Percentiles rank a stretch among this genome's conserved stretches.
These are phyloP conservation scores for Acropora yongei DNA, from an alignment of 64 coral and sea anemone genomes.

Conservation along the genomic window DNA sequence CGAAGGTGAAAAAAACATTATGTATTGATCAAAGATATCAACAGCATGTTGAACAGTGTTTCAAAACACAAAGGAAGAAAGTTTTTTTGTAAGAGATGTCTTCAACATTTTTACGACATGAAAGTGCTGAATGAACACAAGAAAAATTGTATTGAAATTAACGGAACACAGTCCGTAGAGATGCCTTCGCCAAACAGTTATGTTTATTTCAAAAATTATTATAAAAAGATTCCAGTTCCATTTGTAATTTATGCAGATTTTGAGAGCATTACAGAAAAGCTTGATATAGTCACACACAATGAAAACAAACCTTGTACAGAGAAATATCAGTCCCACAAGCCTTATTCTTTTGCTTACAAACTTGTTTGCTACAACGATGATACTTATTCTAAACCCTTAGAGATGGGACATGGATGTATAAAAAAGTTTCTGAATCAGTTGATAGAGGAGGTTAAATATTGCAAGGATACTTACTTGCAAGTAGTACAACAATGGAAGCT, in stretches of 20 bases:
- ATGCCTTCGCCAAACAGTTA: neutral
- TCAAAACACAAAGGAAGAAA: neutral
- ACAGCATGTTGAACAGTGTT: neutral
- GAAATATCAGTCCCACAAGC: no score
- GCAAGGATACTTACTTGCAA: no score
- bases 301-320: no score
- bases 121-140: neutral
- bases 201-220: neutral
- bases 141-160: neutral
- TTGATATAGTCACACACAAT: no score
- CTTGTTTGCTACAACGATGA: no score
- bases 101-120: neutral
- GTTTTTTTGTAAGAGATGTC: neutral
- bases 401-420: no score
- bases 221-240: neutral
- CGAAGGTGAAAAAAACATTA: neutral
- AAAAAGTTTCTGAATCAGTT: no score
- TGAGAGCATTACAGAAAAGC: neutral
- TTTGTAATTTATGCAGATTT: conserved; percentile 24
- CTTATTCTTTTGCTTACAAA: no score
- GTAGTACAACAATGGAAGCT: no score
- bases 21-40: neutral
- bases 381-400: no score
- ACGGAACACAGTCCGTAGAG: neutral
- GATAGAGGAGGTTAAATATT: no score